Evolutionary conservation across 2,888 invertebrate species (phyloP), one percentile per base, ranked within the genome.

Genomic region (Caenorhabditis auriculariae): DNA sequence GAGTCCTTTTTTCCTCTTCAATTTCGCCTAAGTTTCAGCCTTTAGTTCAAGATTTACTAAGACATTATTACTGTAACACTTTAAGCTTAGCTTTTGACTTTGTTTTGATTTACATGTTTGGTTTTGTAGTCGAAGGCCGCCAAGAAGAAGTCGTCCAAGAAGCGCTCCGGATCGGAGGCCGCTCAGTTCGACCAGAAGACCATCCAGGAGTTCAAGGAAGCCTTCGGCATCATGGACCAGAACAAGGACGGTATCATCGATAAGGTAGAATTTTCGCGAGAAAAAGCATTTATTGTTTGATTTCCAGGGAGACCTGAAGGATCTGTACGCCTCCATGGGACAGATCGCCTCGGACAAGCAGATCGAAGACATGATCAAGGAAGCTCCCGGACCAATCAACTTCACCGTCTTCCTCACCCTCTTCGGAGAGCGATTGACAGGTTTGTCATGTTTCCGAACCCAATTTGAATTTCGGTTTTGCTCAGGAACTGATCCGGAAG

Each of bases 151-250:
- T 66, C 69, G 50, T 60, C 57, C 54, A 76, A 76, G 75, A 73
- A 82, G 75, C 80, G 84, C 64, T 82, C 83, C 52, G 84, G 84
- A 56, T 84, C 84, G 63, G 84, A 84, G 76, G 84, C 85, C 62
- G 83, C 84, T 65, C 83, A 83, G 77, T 85, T 85, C 82, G 83
- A 84, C 72, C 84, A 85, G 80, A 80, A 81, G 65, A 84, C 84
- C 81, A 85, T 85, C 77, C 84, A 85, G 77, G 69, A 71, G 50
- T 85, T 84, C 82, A 85, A 85, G 82, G 85, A 85, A 83, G 85
- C 85, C 62, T 85, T 85, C 82, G 84, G 84, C 58, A 84, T 85
- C 83, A 85, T 85, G 73, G 85, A 85, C 78, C 84, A 84, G 76
- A 83, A 85, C 81, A 82, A 85, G 75, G 85, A 69, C 57, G 69